Evolutionary conservation across 2,888 invertebrate species (phyloP), one percentile per base, ranked within the genome.

Genomic region (Quadroppia sp.): DNA sequence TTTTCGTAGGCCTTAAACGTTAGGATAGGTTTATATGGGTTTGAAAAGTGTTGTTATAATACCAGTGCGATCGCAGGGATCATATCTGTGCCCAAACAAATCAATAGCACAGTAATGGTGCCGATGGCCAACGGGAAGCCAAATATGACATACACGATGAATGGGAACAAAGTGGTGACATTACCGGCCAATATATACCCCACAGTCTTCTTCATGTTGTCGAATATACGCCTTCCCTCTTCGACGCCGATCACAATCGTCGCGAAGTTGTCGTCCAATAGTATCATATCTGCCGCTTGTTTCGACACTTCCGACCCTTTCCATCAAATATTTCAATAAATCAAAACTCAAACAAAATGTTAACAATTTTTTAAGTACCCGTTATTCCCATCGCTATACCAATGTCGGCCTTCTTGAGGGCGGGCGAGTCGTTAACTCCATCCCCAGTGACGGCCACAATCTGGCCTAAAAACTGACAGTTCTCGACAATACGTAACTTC

Each of bases 161-260:
- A 83, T n/a, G 83, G 82, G 0, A 80, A 79, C 74, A 83, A 82
- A 78, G 83, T 82, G 30, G 83, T 82, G 77, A 82, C 82, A 79
- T 82, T 83, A 45, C 81, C 81, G 67, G 82, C 82, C 78, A 83
- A 76, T 9, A 82, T 82, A 79, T 83, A 83, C 30, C 81, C 81
- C 75, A 83, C 82, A n/a, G 82, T 82, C 64, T 76, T 76, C 42
- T 74, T 76, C 64, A 76, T 45, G 59, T 76, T 76, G 48, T 76
- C 76, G 25, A 76, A 76, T 50, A 76, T 76, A 23, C 71, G 23
- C 15, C 76, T 45, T 23, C 82, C 83, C 79, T 84, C 83, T 79
- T 84, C 84, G 30, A 84, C 82, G 75, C 83, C 84, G 53, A 81
- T 82, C n/a, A 84, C 84, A 77, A 84, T 84, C 75, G 83, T 83